These are phyloP conservation scores for Sinocyclocheilus rhinocerous DNA, from an alignment of 2,113 vertebrate genomes.

Conservation along the genomic window DNA sequence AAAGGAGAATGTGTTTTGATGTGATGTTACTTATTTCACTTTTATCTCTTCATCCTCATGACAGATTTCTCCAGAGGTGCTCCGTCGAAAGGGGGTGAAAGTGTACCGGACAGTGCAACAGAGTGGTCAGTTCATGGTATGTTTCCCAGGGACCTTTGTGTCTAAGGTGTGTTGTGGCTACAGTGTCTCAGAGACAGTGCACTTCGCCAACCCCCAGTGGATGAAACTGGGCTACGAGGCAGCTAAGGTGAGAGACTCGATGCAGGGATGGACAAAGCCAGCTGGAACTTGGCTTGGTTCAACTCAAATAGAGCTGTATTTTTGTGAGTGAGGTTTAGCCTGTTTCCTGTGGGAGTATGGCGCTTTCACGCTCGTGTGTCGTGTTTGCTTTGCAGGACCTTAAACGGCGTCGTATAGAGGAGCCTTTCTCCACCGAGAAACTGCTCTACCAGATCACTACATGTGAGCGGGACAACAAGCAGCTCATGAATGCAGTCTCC, in stretches of 20 bases:
- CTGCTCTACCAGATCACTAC: slow-evolving; percentile 87
- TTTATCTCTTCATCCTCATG: not conserved
- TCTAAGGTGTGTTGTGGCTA: slow-evolving; percentile 92
- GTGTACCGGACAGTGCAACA: slow-evolving; percentile 89
- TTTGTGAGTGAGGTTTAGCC: not conserved
- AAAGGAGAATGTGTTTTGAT: not conserved
- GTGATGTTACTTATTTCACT: not conserved
- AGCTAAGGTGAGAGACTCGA: slow-evolving; percentile 79
- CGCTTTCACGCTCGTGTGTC: not conserved
- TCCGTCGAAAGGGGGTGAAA: slow-evolving; percentile 86
- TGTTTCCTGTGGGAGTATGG: not conserved
- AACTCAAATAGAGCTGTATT: not conserved
- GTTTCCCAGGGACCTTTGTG: slow-evolving; percentile 89
- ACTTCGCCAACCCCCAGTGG: slow-evolving; percentile 92
- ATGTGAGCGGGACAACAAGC: slow-evolving; percentile 84
- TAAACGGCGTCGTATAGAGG: slow-evolving; percentile 85
- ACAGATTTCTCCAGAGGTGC: slow-evolving; percentile 89
- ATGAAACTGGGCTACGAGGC: slow-evolving; percentile 88
- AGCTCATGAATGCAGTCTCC: slow-evolving; percentile 82
- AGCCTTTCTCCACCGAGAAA: slow-evolving; percentile 90
- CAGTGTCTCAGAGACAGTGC: slow-evolving; percentile 90
- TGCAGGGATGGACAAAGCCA: slow-evolving; percentile 19
- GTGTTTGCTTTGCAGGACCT: slow-evolving; percentile 76
- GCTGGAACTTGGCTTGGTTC: slow-evolving; percentile 28
- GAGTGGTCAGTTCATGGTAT: slow-evolving; percentile 88